phyloP scores from a whole-genome alignment of 2,113 vertebrate genomes.

The Monopterus albus region DNA sequence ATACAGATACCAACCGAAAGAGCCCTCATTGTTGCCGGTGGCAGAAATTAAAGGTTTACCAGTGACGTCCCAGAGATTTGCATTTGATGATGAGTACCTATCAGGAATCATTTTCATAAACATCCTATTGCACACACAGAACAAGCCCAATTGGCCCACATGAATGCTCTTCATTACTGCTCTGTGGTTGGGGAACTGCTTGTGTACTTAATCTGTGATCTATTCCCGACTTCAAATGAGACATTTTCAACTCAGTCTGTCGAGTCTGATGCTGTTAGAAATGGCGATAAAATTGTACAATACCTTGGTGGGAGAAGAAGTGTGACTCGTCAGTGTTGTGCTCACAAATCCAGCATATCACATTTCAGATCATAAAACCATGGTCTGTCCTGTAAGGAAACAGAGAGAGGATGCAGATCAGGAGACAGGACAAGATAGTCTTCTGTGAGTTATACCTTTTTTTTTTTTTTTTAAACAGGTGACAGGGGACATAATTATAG shows the following conservation, averaged over 20 bases:
- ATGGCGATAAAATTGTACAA: conserved; percentile 7
- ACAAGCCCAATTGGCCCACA: conserved; percentile 59
- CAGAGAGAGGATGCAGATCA: conserved; percentile 41
- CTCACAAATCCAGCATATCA: conserved; percentile 66
- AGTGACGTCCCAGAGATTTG: conserved; percentile 66
- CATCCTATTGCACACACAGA: conserved; percentile 56
- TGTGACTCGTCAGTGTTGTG: conserved; percentile 27
- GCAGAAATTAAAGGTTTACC: conserved; percentile 61
- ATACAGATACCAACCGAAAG: conserved; percentile 52
- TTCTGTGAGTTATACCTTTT: neutral
- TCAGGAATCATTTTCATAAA: conserved; percentile 63
- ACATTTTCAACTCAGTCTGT: conserved; percentile 29
- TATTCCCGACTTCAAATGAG: conserved; percentile 44
- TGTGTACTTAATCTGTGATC: conserved; percentile 37
- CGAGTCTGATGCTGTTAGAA: neutral
- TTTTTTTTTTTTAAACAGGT: conserved; percentile 15
- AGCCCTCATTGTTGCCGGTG: neutral
- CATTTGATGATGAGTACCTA: conserved; percentile 70
- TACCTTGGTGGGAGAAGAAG: conserved; percentile 58
- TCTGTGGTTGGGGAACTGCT: conserved; percentile 8
- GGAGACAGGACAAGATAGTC: neutral
- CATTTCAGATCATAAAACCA: conserved; percentile 65
- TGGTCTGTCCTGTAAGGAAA: conserved; percentile 54
- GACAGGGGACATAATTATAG: conserved; percentile 35
- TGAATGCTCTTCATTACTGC: conserved; percentile 62